Base-by-base conservation (phyloP, 2,888 invertebrate species). In the Dicyrtomina minuta region DNA sequence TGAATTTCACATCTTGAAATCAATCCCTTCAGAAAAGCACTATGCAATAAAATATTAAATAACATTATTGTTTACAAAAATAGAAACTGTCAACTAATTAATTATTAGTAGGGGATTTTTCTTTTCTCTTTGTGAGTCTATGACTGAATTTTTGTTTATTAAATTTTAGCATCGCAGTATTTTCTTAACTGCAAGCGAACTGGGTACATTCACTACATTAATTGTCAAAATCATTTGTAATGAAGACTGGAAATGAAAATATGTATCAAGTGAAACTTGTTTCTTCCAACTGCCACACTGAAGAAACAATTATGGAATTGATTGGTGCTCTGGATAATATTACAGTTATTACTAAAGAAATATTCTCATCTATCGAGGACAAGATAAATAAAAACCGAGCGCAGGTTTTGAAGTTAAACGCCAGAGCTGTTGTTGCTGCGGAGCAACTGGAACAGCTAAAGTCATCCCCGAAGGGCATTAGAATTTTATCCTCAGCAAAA, bases 401-500 rank as follows among this genome's bases (percentile, higher is more conserved):
- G 26, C 71, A 71, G 15, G 66, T 77, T 6, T 59, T 60, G 12
- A 13, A 67, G 5, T 58, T 77, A 6, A 43, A 60, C 10, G 17
- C 17, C 1, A 26, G 77, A n/a, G 71, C 74, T 3, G 33, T 68
- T 10, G 33, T 44, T 1, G 75, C 77, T 12, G 65, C 75, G 4
- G 70, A 72, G 10, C 72, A 74, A 69, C 70, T 78, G 4, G 46
- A 59, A 0, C 20, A 62, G 17, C 46, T 76, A 2, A 76, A 76
- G 44, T 71, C 75, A 1, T 71, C 74, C 1, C 73, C 72, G 17
- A 76, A 74, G 53, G 77, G 75, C 0, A 72, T 77, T 24, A 62
- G 73, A 53, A 68, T 78, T 24, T 49, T 77, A 15, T 78, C 78
- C 5, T 68, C 78, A 6, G 77, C 78, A 24, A 77, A 77, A 65